phyloP scores from a whole-genome alignment of 2,888 invertebrate species.

The Latheticus oryzae region DNA sequence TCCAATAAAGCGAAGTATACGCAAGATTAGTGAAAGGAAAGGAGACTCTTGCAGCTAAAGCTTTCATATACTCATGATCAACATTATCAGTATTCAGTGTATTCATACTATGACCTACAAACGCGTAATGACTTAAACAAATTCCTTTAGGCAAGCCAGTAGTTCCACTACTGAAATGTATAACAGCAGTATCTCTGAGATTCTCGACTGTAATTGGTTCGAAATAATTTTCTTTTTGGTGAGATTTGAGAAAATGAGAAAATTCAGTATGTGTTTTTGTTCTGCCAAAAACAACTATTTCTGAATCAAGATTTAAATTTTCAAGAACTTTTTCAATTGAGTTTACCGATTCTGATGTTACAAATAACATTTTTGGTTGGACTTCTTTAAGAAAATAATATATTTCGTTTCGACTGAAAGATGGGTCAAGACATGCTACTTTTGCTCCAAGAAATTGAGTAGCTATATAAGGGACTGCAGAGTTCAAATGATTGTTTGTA shows the following conservation, averaged over 20 bases:
- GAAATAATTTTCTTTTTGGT: conserved; percentile 39
- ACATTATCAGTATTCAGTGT: background rate
- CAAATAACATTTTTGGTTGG: conserved; percentile 50
- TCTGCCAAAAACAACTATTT: conserved; percentile 25
- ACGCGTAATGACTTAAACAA: conserved; percentile 42
- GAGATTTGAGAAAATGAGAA: conserved; percentile 17
- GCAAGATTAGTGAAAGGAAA: conserved; percentile 9
- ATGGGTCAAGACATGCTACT: conserved; percentile 45
- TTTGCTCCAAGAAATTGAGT: conserved; percentile 63
- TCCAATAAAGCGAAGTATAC: conserved; percentile 26
- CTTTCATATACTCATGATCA: conserved; percentile 7
- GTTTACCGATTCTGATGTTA: conserved; percentile 23
- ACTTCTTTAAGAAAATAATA: conserved; percentile 43
- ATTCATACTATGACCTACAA: background rate
- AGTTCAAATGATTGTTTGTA: conserved; percentile 64
- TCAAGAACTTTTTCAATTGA: conserved; percentile 3
- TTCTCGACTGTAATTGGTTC: conserved; percentile 30
- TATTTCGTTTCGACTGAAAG: conserved; percentile 42
- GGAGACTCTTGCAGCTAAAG: conserved; percentile 2
- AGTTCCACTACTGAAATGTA: conserved; percentile 50
- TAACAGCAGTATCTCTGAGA: conserved; percentile 36
- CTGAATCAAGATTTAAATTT: background rate
- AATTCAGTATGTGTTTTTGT: conserved; percentile 4
- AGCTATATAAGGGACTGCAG: conserved; percentile 64
- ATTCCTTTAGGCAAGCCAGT: conserved; percentile 53